Base-by-base conservation (phyloP, 1,140 invertebrate species). In the Amphibalanus amphitrite region DNA sequence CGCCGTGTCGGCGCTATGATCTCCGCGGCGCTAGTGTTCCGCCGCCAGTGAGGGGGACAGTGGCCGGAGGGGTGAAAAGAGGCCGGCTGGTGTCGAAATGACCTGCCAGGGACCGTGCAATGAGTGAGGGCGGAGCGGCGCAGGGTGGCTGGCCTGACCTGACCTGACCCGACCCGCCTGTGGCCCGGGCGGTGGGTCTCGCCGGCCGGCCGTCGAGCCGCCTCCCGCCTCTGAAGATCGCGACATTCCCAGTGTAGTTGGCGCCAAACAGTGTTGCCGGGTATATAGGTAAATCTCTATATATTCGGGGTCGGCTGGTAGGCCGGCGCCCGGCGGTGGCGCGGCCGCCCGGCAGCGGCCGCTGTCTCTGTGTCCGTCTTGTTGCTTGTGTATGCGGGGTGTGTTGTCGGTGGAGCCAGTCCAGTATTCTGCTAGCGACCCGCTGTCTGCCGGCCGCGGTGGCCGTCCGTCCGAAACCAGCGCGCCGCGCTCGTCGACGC, bases 1-100 rank as follows among this genome's bases (percentile, higher is more conserved):
- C 47, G 47, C 47, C 47, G 47, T 59, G 47, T 59, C 47, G 47
- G 47, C 47, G 47, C 47, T 59, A 59, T 59, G 47, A 59, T 59
- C 47, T 8, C 47, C 20, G 47, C 47, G 47, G 47, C 47, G 47
- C 47, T 59, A 59, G 47, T 59, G 47, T 20, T 8, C 47, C 33
- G 33, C 33, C 33, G 33, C 4, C 33, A 4, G 33, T 6, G 4
- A 38, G 33, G 33, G 33, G 33, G 33, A 4, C 4, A 6, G 4
- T 15, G 33, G 15, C 33, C 33, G 33, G 15, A 4, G 4, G 33
- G 15, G 33, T 15, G 4, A 15, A 38, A 15, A 38, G 33, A 4
- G 33, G 33, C 4, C 33, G 33, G 33, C 4, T 15, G 33, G 33
- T 38, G 33, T 6, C 15, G 33, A 38, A 15, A 15, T 38, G 47